Percentiles rank a stretch among this genome's conserved stretches.
Conservation (phyloP, 1,140 invertebrate species). For the Megalopta genalis region DNA sequence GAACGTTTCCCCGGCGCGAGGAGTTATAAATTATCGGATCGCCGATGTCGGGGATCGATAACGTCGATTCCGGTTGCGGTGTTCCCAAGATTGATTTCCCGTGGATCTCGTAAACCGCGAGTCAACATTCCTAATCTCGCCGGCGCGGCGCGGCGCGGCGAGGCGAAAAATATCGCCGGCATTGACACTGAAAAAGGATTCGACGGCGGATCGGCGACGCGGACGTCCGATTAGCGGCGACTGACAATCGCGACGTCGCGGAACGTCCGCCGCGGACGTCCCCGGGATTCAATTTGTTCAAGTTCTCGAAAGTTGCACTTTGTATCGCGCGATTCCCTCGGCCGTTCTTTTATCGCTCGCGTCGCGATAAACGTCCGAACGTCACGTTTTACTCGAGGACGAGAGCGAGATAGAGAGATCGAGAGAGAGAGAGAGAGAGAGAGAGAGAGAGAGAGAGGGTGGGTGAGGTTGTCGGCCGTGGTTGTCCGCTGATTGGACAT, state of each 20-base stretch:
- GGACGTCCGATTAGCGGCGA: slow-evolving; percentile 20
- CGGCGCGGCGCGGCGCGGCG: no score
- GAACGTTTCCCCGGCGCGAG: background rate
- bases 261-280: background rate
- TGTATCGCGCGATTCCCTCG: background rate
- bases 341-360: slow-evolving; percentile 13
- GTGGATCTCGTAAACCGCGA: no score
- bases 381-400: background rate
- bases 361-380: slow-evolving; percentile 2
- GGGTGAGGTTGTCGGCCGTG: background rate
- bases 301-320: slow-evolving; percentile 1
- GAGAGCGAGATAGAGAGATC: no score
- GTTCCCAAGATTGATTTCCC: no score
- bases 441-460: no score
- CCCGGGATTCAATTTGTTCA: slow-evolving; percentile 43
- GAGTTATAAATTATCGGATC: no score
- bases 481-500: slow-evolving; percentile 61
- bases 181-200: background rate
- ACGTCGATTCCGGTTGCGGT: no score
- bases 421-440: no score
- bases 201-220: background rate
- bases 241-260: slow-evolving; percentile 18
- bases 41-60: no score
- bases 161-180: no score
- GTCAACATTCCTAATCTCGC: no score